Conservation (phyloP, 2,888 invertebrate species). For the Hirtodrosophila alboralis region DNA sequence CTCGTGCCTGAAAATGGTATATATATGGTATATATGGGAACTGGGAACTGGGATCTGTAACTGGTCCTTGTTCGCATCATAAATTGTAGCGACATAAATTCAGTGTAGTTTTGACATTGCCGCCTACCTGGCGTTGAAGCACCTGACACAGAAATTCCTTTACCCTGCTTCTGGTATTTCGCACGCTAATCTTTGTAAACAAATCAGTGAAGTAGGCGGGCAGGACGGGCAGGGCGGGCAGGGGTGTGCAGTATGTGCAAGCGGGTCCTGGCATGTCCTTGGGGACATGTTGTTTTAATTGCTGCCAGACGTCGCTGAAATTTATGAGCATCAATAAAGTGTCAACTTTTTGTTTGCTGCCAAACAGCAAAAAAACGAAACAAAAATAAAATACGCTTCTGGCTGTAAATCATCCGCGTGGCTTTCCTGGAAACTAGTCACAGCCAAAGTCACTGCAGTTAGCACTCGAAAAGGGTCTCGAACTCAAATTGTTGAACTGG, state of each 20-base stretch:
- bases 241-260: no score
- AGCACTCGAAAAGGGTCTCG: slow-evolving; percentile 28
- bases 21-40: slow-evolving; percentile 20
- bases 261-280: slow-evolving; percentile 60
- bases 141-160: slow-evolving; percentile 57
- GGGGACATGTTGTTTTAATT: slow-evolving; percentile 77
- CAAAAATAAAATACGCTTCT: slow-evolving; percentile 64
- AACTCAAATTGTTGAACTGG: slow-evolving; percentile 8
- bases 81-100: slow-evolving; percentile 74
- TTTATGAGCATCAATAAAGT: slow-evolving; percentile 81
- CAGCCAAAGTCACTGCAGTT: slow-evolving; percentile 24
- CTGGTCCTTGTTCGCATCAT: slow-evolving; percentile 43
- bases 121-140: slow-evolving; percentile 37
- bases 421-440: slow-evolving; percentile 71
- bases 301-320: slow-evolving; percentile 75
- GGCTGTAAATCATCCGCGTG: slow-evolving; percentile 69
- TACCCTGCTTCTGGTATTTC: slow-evolving; percentile 52
- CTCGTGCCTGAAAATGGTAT: slow-evolving; percentile 35
- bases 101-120: slow-evolving; percentile 66
- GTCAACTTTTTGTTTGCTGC: slow-evolving; percentile 73
- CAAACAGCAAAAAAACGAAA: slow-evolving; percentile 38
- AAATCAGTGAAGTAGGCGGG: slow-evolving; percentile 58
- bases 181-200: slow-evolving; percentile 77
- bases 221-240: background rate
- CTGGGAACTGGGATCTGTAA: slow-evolving; percentile 13